These are phyloP conservation scores for Scaptodrosophila latifasciaeformis DNA, from an alignment of 2,888 invertebrate species.

Conservation along the genomic window DNA sequence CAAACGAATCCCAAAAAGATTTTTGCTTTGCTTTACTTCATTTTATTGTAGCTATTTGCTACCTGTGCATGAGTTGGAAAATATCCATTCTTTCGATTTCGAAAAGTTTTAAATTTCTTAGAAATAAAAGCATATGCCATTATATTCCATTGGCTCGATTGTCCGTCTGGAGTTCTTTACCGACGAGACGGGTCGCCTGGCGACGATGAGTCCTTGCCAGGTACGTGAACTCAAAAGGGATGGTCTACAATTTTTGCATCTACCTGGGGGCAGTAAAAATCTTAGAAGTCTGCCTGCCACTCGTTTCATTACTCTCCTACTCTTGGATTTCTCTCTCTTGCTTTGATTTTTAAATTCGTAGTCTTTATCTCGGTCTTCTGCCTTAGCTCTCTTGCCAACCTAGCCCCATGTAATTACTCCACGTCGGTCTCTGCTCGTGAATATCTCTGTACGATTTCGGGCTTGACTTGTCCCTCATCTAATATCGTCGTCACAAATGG, in stretches of 20 bases:
- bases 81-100: no score
- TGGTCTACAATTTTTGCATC: constrained; percentile 51
- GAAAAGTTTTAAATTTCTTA: constrained; percentile 75
- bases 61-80: not conserved
- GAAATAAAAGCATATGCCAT: constrained; percentile 72
- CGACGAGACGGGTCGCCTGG: constrained; percentile 19
- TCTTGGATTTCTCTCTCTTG: constrained; percentile 11
- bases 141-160: no score
- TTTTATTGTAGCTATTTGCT: no score
- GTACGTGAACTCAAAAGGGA: constrained; percentile 22
- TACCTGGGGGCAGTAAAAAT: constrained; percentile 39
- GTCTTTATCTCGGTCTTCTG: constrained; percentile 15
- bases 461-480: constrained; percentile 58
- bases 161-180: constrained; percentile 54
- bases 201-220: constrained; percentile 3
- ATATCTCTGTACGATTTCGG: constrained; percentile 35
- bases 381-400: not conserved
- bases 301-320: constrained; percentile 19
- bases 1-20: no score
- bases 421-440: constrained; percentile 4
- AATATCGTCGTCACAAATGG: constrained; percentile 20
- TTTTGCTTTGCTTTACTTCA: no score
- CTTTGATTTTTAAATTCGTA: not conserved
- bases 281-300: constrained; percentile 36
- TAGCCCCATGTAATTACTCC: constrained; percentile 33